Percentiles rank a stretch among this genome's conserved stretches.
Evolutionary conservation across 2,797 vertebrate species (phyloP).

Genomic region (Pantherophis alleghaniensis): DNA sequence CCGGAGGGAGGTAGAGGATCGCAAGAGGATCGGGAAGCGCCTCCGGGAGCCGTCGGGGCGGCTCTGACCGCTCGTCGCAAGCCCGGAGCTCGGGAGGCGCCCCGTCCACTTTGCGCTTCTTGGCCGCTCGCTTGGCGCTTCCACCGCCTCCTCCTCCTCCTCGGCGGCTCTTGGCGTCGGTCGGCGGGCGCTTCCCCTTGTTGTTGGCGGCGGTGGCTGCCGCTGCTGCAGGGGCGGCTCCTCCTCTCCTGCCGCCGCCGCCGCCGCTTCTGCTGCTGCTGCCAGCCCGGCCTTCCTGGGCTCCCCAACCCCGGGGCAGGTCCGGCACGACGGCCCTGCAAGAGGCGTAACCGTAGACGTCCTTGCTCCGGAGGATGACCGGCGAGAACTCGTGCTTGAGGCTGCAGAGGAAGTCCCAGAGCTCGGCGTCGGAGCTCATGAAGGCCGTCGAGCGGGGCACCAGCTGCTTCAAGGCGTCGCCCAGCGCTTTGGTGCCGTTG

Average conservation of each 20-base stretch:
- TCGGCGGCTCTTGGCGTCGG: not conserved
- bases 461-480: slow-evolving; percentile 78
- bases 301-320: slow-evolving; percentile 37
- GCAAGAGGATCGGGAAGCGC: slow-evolving; percentile 1
- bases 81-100: not conserved
- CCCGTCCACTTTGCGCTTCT: slow-evolving; percentile 5
- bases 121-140: not conserved
- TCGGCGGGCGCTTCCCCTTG: slow-evolving; percentile 38
- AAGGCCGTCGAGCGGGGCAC: slow-evolving; percentile 78
- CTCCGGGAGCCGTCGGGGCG: not conserved
- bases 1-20: slow-evolving; percentile 62
- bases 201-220: slow-evolving; percentile 27
- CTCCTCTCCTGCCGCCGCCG: slow-evolving; percentile 19
- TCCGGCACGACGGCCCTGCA: slow-evolving; percentile 76
- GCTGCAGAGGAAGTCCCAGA: slow-evolving; percentile 81
- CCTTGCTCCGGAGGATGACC: slow-evolving; percentile 78
- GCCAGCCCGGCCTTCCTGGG: not conserved
- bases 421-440: slow-evolving; percentile 79
- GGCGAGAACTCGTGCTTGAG: slow-evolving; percentile 79
- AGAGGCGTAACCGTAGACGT: slow-evolving; percentile 79
- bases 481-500: slow-evolving; percentile 56
- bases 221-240: not conserved
- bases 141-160: not conserved
- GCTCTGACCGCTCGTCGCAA: not conserved
- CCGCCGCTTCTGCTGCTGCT: slow-evolving; percentile 5